A percentile compares a stretch with the other conserved stretches of the same genome.
These are phyloP conservation scores for Neocloeon triangulifer DNA, from an alignment of 1,140 invertebrate genomes.

Conservation along the genomic window DNA sequence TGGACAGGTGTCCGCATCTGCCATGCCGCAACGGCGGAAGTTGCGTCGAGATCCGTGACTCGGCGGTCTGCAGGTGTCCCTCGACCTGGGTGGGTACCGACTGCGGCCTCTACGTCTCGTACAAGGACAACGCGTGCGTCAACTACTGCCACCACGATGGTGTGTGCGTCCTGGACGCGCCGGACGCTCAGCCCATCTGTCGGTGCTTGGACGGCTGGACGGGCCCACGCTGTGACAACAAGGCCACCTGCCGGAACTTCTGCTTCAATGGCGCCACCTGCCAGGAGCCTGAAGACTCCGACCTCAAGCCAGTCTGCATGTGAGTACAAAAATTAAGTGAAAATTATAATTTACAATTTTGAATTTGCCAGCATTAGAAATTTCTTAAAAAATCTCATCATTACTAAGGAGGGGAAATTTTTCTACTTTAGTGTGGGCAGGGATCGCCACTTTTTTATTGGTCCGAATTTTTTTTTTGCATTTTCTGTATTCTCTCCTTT, in stretches of 20 bases:
- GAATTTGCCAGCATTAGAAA: no score
- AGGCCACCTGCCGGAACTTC: slow-evolving; percentile 14
- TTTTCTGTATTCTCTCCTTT: no score
- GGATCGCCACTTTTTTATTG: no score
- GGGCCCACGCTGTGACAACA: slow-evolving; percentile 14
- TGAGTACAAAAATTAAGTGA: no score
- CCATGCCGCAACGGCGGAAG: slow-evolving; percentile 21
- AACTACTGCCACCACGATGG: slow-evolving; percentile 29
- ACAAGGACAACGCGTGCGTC: slow-evolving; percentile 31
- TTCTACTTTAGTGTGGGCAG: no score
- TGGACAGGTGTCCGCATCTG: slow-evolving; percentile 10
- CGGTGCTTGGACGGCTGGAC: slow-evolving; percentile 25
- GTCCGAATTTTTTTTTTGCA: no score
- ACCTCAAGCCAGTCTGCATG: slow-evolving; percentile 17
- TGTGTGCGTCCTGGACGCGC: slow-evolving; percentile 20
- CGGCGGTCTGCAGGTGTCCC: slow-evolving; percentile 16
- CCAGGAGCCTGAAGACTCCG: slow-evolving; percentile 13
- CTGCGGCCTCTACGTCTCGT: slow-evolving; percentile 23
- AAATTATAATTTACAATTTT: no score
- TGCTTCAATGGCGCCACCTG: slow-evolving; percentile 24
- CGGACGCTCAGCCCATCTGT: slow-evolving; percentile 20
- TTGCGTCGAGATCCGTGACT: slow-evolving; percentile 14
- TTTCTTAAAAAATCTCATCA: no score
- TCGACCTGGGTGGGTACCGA: slow-evolving; percentile 23
- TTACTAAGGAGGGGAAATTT: no score